phyloP scores from a whole-genome alignment of 2,888 invertebrate genomes.

The Ophioninae sp. region DNA sequence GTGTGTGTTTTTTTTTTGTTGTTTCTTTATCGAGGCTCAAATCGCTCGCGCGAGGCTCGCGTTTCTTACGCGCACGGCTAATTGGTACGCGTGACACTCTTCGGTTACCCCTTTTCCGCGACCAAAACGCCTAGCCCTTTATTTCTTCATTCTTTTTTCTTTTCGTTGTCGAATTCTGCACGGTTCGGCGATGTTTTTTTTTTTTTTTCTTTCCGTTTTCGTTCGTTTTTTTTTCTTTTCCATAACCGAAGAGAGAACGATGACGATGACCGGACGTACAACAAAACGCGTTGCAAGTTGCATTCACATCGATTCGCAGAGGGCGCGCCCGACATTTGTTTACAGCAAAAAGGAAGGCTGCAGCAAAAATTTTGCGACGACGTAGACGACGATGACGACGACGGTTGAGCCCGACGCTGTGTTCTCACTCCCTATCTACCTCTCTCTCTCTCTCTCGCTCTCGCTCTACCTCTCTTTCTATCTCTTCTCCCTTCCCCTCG shows the following conservation, averaged over 20 bases:
- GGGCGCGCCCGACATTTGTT: conserved; percentile 38
- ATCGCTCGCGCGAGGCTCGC: conserved; percentile 5
- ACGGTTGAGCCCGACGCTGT: conserved; percentile 58
- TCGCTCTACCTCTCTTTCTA: conserved; percentile 15
- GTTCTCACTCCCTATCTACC: conserved; percentile 36
- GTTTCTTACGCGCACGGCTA: conserved; percentile 6
- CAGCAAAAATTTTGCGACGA: conserved; percentile 42
- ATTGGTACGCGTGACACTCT: conserved; percentile 35
- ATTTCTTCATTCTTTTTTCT: no score
- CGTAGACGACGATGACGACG: conserved; percentile 47
- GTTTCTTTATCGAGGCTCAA: no score
- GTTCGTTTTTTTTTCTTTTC: not conserved
- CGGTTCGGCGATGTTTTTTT: not conserved
- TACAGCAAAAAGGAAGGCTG: conserved; percentile 33
- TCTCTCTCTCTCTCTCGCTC: conserved; percentile 34
- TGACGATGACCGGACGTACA: conserved; percentile 51
- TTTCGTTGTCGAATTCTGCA: conserved; percentile 7
- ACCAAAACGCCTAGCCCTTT: conserved; percentile 11
- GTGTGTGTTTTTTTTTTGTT: no score
- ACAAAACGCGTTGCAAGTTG: conserved; percentile 50
- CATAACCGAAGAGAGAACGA: conserved; percentile 43
- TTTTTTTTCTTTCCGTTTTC: not conserved
- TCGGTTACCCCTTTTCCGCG: conserved; percentile 18
- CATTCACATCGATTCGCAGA: conserved; percentile 51
- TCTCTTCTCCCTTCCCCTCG: conserved; percentile 27